These are phyloP conservation scores for Gymnothorax reevesii DNA, from an alignment of 2,797 vertebrate species.

Conservation along the genomic window DNA sequence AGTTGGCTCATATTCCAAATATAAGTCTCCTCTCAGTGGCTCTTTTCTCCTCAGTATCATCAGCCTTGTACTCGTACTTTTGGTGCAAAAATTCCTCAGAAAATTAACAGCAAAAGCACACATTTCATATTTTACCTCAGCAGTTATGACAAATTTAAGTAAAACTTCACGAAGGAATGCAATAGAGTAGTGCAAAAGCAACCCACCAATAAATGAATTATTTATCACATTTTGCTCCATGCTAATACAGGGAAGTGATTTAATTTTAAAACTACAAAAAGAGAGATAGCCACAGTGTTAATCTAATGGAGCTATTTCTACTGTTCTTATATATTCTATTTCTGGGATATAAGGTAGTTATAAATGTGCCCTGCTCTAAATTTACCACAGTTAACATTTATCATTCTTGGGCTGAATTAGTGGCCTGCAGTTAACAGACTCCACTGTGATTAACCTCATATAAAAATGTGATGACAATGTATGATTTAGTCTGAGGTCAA, in stretches of 20 bases:
- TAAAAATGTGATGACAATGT: slow-evolving; percentile 51
- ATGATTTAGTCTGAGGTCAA: slow-evolving; percentile 47
- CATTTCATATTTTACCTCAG: not conserved
- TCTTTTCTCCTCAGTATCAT: slow-evolving; percentile 39
- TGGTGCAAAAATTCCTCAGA: slow-evolving; percentile 23
- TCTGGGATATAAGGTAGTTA: slow-evolving; percentile 77
- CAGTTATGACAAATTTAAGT: slow-evolving; percentile 6
- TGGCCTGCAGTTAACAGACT: slow-evolving; percentile 62
- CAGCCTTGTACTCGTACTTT: slow-evolving; percentile 19
- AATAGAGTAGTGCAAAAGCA: not conserved
- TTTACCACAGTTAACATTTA: slow-evolving; percentile 72
- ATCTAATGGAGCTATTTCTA: slow-evolving; percentile 73
- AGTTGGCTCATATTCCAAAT: slow-evolving; percentile 51
- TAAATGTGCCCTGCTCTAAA: slow-evolving; percentile 80
- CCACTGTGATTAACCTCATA: slow-evolving; percentile 54
- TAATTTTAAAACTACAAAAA: slow-evolving; percentile 67
- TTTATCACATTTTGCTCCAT: slow-evolving; percentile 74
- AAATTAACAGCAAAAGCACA: not conserved
- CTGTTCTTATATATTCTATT: slow-evolving; percentile 77
- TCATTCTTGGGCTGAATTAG: slow-evolving; percentile 70
- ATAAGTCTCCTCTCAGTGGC: slow-evolving; percentile 38
- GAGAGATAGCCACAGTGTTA: slow-evolving; percentile 65
- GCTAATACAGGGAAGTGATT: slow-evolving; percentile 65
- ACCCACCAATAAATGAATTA: slow-evolving; percentile 69
- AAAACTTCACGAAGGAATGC: not conserved